A percentile compares a stretch with the other conserved stretches of the same genome.
phyloP scores from a whole-genome alignment of 2,888 invertebrate species.

The Serrognathus titanus region DNA sequence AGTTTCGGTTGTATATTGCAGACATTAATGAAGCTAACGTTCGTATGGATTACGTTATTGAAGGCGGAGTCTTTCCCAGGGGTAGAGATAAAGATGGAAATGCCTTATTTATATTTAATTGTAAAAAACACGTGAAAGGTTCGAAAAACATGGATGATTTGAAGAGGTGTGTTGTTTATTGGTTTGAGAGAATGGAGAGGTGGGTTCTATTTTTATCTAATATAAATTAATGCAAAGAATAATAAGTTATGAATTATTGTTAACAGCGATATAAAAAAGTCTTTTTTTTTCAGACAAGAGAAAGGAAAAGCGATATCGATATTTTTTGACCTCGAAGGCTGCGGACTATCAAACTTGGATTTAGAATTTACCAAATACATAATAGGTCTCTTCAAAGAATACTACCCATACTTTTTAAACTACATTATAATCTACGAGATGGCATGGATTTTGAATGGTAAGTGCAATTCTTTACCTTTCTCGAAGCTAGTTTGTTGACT shows the following conservation, averaged over 20 bases:
- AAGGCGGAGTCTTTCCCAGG: conserved; percentile 74
- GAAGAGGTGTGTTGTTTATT: conserved; percentile 79
- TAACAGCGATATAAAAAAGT: too few relatives aligned
- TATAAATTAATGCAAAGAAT: too few relatives aligned
- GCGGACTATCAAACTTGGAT: conserved; percentile 84
- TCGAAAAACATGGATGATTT: conserved; percentile 70
- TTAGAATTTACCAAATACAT: conserved; percentile 87
- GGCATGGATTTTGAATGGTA: conserved; percentile 89
- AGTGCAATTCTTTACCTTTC: conserved; percentile 28
- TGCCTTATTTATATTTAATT: conserved; percentile 73
- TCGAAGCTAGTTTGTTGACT: not conserved
- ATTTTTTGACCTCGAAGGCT: conserved; percentile 87
- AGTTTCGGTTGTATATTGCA: conserved; percentile 30
- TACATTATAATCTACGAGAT: conserved; percentile 89
- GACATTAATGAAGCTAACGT: conserved; percentile 70
- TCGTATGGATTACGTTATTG: conserved; percentile 67
- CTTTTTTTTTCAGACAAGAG: conserved; percentile 55
- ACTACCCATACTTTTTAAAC: conserved; percentile 84
- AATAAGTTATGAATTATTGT: too few relatives aligned
- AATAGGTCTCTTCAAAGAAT: conserved; percentile 80
- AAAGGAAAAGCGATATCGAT: conserved; percentile 75
- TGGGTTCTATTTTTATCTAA: conserved; percentile 32
- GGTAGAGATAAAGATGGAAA: conserved; percentile 80
- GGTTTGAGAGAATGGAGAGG: conserved; percentile 77
- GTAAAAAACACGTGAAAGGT: conserved; percentile 77